These are phyloP conservation scores for Apocheima hispidaria DNA, from an alignment of 2,888 invertebrate genomes.

Conservation along the genomic window DNA sequence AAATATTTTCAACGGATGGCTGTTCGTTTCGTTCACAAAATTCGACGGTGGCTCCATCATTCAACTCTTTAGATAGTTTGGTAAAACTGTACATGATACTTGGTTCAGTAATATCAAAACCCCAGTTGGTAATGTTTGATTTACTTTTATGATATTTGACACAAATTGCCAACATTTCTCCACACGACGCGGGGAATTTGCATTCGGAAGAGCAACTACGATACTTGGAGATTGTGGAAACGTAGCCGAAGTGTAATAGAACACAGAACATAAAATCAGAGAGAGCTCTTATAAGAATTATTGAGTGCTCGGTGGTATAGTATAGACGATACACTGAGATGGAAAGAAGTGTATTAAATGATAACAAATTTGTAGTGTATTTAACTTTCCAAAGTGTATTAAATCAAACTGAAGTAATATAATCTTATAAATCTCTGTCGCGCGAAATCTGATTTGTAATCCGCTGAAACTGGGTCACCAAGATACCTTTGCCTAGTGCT, in stretches of 20 bases:
- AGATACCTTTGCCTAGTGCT: too few relatives aligned
- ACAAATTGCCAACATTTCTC: conserved; percentile 52
- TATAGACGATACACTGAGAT: not conserved
- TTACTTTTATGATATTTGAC: conserved; percentile 55
- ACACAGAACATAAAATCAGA: not conserved
- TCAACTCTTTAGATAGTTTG: not conserved
- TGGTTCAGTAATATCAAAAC: conserved; percentile 3
- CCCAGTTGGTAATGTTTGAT: conserved; percentile 55
- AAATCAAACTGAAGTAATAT: too few relatives aligned
- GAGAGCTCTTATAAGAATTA: not conserved
- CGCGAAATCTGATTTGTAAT: too few relatives aligned
- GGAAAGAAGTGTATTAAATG: too few relatives aligned
- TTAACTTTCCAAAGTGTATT: too few relatives aligned
- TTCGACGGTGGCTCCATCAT: not conserved
- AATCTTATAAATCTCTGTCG: too few relatives aligned
- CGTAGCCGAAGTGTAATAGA: conserved; percentile 17
- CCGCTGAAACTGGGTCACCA: too few relatives aligned
- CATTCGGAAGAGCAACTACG: conserved; percentile 36
- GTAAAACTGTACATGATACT: not conserved
- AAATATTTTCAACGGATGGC: not conserved
- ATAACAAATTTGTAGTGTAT: too few relatives aligned
- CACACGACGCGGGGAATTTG: conserved; percentile 43
- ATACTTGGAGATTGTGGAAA: conserved; percentile 31
- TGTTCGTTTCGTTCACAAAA: not conserved
- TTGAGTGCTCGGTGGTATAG: not conserved